Base-by-base conservation (phyloP, 2,113 vertebrate species). In the Xiphophorus couchianus region DNA sequence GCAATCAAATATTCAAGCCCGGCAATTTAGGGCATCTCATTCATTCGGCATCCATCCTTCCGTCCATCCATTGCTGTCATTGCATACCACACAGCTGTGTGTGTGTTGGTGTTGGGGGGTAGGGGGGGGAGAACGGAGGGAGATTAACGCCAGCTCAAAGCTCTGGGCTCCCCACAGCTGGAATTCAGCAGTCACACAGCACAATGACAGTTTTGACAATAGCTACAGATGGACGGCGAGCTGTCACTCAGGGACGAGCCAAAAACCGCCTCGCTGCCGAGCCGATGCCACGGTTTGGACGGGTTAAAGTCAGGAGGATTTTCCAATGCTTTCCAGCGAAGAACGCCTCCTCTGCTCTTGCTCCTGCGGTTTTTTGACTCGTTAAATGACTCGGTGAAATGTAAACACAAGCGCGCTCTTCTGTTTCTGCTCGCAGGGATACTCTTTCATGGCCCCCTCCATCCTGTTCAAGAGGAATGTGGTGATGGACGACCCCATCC, bases 381-480 rank as follows among this genome's bases (percentile, higher is more conserved):
- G 0, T 29, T 71, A 48, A 35, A 25, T 71, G 58, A 75, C 54
- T 30, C 22, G 28, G 48, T 77, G n/a, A 65, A 71, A 81, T 66
- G 76, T 81, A 87, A 88, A 88, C 67, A 75, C 31, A 0, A 11
- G 2, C 10, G 14, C 19, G 71, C 69, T 77, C n/a, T 61, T 87
- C 73, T 84, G 64, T 77, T 31, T 44, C 4, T 83, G 27, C 70
- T 68, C 71, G 22, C 81, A 98, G 98, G 98, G 97, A 61, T 99
- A 99, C 87, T 99, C 97, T 73, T 99, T 99, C 73, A 97, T 98
- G 88, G 96, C 97, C 68, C 98, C 98, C 42, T 99, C 97, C 76
- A 99, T 99, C 81, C 95, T 99, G 65, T 99, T 99, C 88, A 99
- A 98, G 93, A 96, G 96, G 80, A 99, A 99, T 51, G 97, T 95